phyloP scores from a whole-genome alignment of 1,140 invertebrate genomes.

The Dendrolimus punctatus region DNA sequence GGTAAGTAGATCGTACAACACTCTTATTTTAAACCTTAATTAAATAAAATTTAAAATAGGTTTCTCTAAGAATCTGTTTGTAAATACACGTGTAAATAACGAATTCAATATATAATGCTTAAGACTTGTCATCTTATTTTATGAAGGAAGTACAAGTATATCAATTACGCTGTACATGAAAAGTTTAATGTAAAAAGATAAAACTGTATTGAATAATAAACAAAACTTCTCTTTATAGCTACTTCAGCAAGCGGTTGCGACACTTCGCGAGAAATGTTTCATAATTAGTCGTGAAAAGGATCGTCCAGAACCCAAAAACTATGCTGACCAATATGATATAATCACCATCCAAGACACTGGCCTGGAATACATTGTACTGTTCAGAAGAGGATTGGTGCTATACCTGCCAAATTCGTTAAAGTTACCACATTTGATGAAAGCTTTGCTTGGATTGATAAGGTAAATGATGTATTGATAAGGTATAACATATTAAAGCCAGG shows the following conservation, averaged over 20 bases:
- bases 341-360: constrained; percentile 56
- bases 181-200: not conserved
- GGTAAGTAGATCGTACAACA: constrained; percentile 23
- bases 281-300: constrained; percentile 67
- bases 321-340: constrained; percentile 50
- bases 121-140: too few species aligned
- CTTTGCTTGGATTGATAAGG: constrained; percentile 57
- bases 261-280: constrained; percentile 64
- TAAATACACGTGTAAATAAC: too few species aligned
- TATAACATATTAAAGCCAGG: too few species aligned
- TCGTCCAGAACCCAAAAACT: constrained; percentile 34
- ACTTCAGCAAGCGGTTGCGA: constrained; percentile 45
- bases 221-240: constrained; percentile 29
- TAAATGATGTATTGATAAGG: too few species aligned
- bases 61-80: too few species aligned
- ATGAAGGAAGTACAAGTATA: too few species aligned
- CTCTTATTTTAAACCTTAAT: too few species aligned
- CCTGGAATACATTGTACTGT: constrained; percentile 57
- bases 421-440: constrained; percentile 39
- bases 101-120: too few species aligned
- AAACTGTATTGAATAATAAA: constrained; percentile 5
- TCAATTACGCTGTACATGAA: too few species aligned
- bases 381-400: constrained; percentile 49
- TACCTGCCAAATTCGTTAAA: constrained; percentile 58
- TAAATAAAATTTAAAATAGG: too few species aligned